These are phyloP conservation scores for Rhabdornis inornatus DNA, from an alignment of 2,113 vertebrate genomes.

Conservation along the genomic window DNA sequence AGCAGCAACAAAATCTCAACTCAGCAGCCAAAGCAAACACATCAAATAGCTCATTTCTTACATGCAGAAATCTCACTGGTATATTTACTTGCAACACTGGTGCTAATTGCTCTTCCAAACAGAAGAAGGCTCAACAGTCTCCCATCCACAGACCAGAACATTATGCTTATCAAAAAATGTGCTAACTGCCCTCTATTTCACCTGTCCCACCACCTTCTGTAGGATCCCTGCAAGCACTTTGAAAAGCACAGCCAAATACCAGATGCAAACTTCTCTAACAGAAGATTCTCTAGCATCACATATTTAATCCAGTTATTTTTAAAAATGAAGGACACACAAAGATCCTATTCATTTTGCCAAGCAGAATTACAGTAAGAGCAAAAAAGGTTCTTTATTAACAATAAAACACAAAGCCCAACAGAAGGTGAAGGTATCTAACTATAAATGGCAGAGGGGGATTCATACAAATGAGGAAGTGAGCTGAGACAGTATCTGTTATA, in stretches of 20 bases:
- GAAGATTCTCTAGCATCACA: background rate
- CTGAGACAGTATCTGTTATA: background rate
- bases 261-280: background rate
- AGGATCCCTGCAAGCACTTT: background rate
- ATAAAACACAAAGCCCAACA: background rate
- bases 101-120: background rate
- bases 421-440: background rate
- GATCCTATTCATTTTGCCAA: background rate
- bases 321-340: background rate
- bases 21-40: background rate
- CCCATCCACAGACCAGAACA: background rate
- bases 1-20: background rate
- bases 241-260: background rate
- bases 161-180: background rate
- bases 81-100: background rate
- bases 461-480: background rate
- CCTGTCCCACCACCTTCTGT: background rate
- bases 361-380: background rate
- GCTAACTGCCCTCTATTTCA: background rate
- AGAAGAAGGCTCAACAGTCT: background rate
- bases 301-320: background rate
- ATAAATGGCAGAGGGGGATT: background rate
- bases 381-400: background rate
- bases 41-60: background rate
- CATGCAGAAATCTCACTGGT: background rate